Conservation (phyloP, 1,140 invertebrate species). For the Drosophila auraria region DNA sequence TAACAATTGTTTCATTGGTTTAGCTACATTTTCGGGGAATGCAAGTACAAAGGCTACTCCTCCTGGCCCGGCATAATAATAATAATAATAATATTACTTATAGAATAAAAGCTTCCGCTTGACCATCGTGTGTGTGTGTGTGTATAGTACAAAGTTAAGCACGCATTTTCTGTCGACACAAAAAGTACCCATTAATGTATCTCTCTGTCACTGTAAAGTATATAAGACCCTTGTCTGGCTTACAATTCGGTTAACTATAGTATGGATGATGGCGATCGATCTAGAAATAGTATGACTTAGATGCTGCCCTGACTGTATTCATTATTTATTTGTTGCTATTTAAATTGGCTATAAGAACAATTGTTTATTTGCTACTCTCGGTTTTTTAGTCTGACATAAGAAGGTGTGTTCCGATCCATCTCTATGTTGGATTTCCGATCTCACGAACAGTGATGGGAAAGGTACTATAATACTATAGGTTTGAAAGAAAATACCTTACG, state of each 20-base stretch:
- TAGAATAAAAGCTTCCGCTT: constrained; percentile 32
- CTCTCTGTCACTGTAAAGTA: constrained; percentile 8
- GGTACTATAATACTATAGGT: not conserved
- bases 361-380: constrained; percentile 36
- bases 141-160: constrained; percentile 63
- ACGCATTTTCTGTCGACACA: constrained; percentile 16
- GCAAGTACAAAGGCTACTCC: constrained; percentile 16
- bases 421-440: not conserved
- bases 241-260: constrained; percentile 61
- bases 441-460: constrained; percentile 17
- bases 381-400: constrained; percentile 13
- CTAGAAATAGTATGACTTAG: constrained; percentile 1
- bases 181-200: constrained; percentile 27
- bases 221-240: constrained; percentile 30
- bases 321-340: constrained; percentile 20
- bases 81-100: constrained; percentile 23
- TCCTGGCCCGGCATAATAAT: constrained; percentile 5
- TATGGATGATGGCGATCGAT: constrained; percentile 28
- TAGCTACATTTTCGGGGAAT: constrained; percentile 26
- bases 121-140: constrained; percentile 13
- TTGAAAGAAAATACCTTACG: not conserved
- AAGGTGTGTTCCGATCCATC: not conserved
- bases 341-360: constrained; percentile 37
- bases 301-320: not conserved
- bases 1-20: constrained; percentile 52